Percentiles rank a stretch among this genome's conserved stretches.
Conservation (phyloP, 2,113 vertebrate genomes). For the Nansenia antarctica region DNA sequence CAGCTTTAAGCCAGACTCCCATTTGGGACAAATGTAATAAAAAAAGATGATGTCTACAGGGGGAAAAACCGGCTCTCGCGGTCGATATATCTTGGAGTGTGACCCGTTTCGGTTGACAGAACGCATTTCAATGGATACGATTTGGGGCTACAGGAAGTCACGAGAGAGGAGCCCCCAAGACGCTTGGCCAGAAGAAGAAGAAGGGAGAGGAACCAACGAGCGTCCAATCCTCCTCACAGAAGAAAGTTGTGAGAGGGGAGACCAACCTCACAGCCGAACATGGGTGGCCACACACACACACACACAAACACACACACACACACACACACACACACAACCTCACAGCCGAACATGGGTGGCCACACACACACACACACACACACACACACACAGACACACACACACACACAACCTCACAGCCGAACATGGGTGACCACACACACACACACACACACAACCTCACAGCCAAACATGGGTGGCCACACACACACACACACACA, state of each 20-base stretch:
- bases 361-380: background rate
- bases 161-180: conserved; percentile 4
- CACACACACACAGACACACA: background rate
- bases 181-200: background rate
- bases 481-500: background rate
- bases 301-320: background rate
- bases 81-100: conserved; percentile 56
- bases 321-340: background rate
- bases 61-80: conserved; percentile 48
- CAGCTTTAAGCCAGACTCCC: conserved; percentile 43
- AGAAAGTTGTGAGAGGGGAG: conserved; percentile 8
- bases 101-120: conserved; percentile 54
- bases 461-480: background rate
- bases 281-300: background rate
- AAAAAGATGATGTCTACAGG: conserved; percentile 57
- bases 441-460: background rate
- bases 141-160: conserved; percentile 11
- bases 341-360: background rate
- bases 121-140: conserved; percentile 48
- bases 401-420: background rate
- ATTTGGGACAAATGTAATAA: conserved; percentile 62
- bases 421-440: background rate
- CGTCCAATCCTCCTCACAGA: conserved; percentile 9
- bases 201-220: conserved; percentile 8
- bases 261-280: background rate